A percentile compares a stretch with the other conserved stretches of the same genome.
Evolutionary conservation across 2,888 invertebrate genomes (phyloP).

Genomic region (Tipula vernalis): DNA sequence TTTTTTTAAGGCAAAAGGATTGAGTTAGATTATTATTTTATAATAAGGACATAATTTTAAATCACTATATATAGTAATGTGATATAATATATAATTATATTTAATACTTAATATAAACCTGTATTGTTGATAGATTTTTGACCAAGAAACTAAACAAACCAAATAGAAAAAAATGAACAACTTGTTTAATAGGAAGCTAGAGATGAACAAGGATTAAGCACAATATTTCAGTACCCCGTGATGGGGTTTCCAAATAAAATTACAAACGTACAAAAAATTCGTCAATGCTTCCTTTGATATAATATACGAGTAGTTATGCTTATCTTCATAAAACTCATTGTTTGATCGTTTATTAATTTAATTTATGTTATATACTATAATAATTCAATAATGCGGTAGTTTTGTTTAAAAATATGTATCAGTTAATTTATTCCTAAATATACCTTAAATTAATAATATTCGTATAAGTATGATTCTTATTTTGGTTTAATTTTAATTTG

Average conservation of each 20-base stretch:
- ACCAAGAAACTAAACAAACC: background rate
- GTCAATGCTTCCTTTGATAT: background rate
- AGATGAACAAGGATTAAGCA: background rate
- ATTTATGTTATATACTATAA: background rate
- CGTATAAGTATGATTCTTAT: background rate
- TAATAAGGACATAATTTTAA: background rate
- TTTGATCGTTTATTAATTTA: background rate
- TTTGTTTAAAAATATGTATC: no score
- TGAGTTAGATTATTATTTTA: background rate
- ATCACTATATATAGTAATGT: background rate
- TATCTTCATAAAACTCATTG: background rate
- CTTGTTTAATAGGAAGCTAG: background rate
- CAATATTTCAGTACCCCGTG: background rate
- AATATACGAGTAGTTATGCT: background rate
- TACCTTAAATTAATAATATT: background rate
- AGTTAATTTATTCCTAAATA: background rate
- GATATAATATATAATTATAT: background rate
- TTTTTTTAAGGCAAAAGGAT: background rate
- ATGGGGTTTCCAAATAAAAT: background rate
- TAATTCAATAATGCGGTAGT: background rate
- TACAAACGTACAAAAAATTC: background rate
- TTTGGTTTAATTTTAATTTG: background rate
- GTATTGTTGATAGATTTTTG: background rate
- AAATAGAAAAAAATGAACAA: background rate
- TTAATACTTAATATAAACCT: constrained; percentile 4